phyloP scores from a whole-genome alignment of 1,140 invertebrate species.

The Musca domestica region DNA sequence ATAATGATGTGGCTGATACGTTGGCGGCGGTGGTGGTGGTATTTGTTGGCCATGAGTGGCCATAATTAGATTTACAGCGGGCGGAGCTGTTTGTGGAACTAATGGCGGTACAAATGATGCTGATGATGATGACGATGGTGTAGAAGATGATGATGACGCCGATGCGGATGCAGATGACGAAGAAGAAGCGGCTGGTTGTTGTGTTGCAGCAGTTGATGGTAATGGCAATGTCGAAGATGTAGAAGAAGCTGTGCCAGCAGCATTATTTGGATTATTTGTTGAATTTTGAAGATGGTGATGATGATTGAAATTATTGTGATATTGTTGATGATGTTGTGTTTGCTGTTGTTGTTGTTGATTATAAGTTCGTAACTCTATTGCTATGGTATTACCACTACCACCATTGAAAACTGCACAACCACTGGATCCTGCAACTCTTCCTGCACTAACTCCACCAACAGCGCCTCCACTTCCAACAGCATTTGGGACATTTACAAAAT shows the following conservation, averaged over 20 bases:
- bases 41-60: background rate
- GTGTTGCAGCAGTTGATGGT: background rate
- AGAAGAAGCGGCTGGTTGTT: no score
- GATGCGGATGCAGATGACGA: constrained; percentile 3
- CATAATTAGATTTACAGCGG: no score
- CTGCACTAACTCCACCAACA: background rate
- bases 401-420: no score
- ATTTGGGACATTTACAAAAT: background rate
- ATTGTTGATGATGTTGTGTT: constrained; percentile 14
- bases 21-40: background rate
- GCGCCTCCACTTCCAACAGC: no score
- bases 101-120: background rate
- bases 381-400: background rate
- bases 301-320: background rate
- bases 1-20: background rate
- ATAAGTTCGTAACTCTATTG: constrained; percentile 1
- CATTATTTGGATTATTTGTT: constrained; percentile 26
- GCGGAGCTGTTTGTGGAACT: no score
- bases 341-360: background rate
- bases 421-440: background rate
- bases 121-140: constrained; percentile 25
- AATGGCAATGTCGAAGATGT: constrained; percentile 23
- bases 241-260: constrained; percentile 21
- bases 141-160: constrained; percentile 14
- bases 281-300: constrained; percentile 11